Conservation (phyloP, 2,888 invertebrate species). For the Caenorhabditis angaria region DNA sequence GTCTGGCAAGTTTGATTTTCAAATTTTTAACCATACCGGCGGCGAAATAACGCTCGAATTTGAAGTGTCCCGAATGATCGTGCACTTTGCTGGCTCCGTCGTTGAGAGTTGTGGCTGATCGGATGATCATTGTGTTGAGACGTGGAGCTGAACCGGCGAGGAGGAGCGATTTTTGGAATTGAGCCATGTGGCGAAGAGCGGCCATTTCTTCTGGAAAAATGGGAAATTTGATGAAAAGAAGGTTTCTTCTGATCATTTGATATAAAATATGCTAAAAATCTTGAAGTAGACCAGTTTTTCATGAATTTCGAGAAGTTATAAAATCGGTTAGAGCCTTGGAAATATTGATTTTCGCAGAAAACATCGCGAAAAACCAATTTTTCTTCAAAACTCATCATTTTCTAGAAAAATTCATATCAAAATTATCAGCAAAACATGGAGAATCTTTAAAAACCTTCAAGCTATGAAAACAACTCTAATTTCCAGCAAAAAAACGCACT, state of each 20-base stretch:
- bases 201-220: slow-evolving; percentile 45
- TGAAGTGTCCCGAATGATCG: slow-evolving; percentile 60
- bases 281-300: neutral
- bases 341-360: too few relatives aligned
- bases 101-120: slow-evolving; percentile 54
- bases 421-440: too few relatives aligned
- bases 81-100: slow-evolving; percentile 61
- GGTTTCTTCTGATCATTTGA: too few relatives aligned
- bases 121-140: slow-evolving; percentile 36
- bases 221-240: too few relatives aligned
- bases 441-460: too few relatives aligned
- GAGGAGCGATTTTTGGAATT: slow-evolving; percentile 48
- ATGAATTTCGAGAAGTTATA: neutral
- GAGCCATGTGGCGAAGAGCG: slow-evolving; percentile 45
- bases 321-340: too few relatives aligned
- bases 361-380: too few relatives aligned
- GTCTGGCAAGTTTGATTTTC: too few relatives aligned
- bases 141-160: slow-evolving; percentile 45
- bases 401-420: too few relatives aligned
- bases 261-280: neutral
- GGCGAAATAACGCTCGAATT: slow-evolving; percentile 73
- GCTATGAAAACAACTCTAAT: too few relatives aligned
- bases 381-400: too few relatives aligned
- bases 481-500: too few relatives aligned
- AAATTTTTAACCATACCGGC: slow-evolving; percentile 71